Conservation (phyloP, 2,113 vertebrate species). For the Tupaia chinensis region DNA sequence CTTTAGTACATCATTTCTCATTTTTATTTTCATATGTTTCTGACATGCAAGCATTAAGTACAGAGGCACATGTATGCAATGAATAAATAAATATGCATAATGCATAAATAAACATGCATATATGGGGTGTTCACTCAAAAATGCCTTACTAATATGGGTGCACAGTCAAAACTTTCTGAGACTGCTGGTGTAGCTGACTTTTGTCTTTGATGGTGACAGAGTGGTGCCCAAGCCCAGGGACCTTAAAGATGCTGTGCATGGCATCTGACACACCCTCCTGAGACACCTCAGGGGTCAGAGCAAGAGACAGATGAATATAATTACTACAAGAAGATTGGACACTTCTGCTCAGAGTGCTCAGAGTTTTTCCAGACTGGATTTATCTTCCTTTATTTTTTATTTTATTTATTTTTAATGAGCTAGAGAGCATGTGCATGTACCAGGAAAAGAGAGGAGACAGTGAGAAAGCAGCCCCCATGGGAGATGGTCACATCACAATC, state of each 20-base stretch:
- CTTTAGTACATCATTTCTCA: background rate
- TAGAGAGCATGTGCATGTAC: too few species aligned
- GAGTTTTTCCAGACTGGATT: too few species aligned
- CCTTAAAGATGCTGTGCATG: background rate
- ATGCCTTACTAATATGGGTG: background rate
- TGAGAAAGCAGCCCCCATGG: too few species aligned
- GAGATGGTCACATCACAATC: too few species aligned
- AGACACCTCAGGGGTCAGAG: slow-evolving; percentile 47
- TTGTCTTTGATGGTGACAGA: background rate
- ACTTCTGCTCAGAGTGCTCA: background rate
- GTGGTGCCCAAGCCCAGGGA: background rate
- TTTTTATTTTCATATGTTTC: slow-evolving; percentile 30
- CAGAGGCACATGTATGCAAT: background rate
- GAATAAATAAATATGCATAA: background rate
- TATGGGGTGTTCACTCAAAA: background rate
- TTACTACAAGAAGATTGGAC: slow-evolving; percentile 49
- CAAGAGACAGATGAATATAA: slow-evolving; percentile 58
- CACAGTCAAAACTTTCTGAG: background rate
- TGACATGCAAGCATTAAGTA: background rate
- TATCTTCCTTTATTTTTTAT: too few species aligned
- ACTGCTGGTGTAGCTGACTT: background rate
- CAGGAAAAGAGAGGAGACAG: too few species aligned
- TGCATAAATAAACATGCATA: background rate
- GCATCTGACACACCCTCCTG: slow-evolving; percentile 23
- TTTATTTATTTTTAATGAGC: too few species aligned